Evolutionary conservation across 1,140 invertebrate species (phyloP), one percentile per base, ranked within the genome.

Genomic region (Drosophila lacteicornis): DNA sequence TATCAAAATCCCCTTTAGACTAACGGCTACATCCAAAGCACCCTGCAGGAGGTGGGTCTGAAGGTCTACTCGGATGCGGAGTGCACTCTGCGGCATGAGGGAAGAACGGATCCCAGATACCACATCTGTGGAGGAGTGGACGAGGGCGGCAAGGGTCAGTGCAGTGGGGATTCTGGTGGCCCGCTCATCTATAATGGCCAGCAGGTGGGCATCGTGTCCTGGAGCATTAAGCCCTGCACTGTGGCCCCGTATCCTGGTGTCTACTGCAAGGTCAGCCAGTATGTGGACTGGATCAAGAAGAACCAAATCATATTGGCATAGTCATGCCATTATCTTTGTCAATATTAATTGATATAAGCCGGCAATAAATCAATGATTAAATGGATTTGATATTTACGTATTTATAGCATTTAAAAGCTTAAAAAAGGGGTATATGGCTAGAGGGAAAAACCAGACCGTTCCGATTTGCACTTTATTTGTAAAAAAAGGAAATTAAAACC

Each of bases 101-200:
- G 78, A 1, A 40, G 33, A 12, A 90, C 84, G 1, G 47, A 91
- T 33, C 65, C 80, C 9, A 36, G n/a, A 1, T 81, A 91, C 12
- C 92, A 94, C 49, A 87, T 94, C 59, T 94, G 93, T 55, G 92
- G 91, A 1, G 93, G 93, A 7, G 81, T 93, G 15, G 80, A 86
- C 61, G 93, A 92, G 51, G 93, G 93, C 4, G 92, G 93, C 19
- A 93, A 93, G 76, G 93, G 93, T n/a, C 93, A 93, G 67, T 94
- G 93, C 79, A 93, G 86, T 45, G 93, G 93, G 2, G 93, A 93
- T 58, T 93, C 93, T 1, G 93, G 93, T 12, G 93, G 93, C 11
- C 93, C 93, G 0, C 74, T 94, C 0, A n/a, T 93, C 15, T 76
- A 75, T 9, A 56, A 90, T 12, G 88, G 83, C 1, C 27, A 30